Base-by-base conservation (phyloP, 2,113 vertebrate species). In the Theristicus caerulescens region DNA sequence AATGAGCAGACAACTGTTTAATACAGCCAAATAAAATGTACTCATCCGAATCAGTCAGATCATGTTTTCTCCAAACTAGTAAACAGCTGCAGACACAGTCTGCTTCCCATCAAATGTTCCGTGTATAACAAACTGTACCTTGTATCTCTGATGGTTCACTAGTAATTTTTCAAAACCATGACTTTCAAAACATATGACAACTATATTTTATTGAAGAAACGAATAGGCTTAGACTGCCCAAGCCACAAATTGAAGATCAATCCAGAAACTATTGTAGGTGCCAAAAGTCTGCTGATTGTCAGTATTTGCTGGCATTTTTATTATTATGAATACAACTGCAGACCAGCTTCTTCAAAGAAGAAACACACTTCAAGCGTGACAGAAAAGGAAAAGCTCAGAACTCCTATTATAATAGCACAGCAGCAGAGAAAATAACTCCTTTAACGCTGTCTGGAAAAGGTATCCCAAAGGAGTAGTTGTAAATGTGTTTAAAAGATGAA, bases 61-160 rank as follows among this genome's bases (percentile, higher is more conserved):
- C 71, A 81, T 96, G 95, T 96, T 98, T 98, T 98, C 95, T 91
- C 94, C 92, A 93, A 95, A 93, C 89, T 62, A 93, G 90, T 96
- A 97, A 98, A 97, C 89, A 98, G 94, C 92, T 97, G 95, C 96
- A 97, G 97, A 96, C 92, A 80, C 5, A 87, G 87, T 94, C 97
- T 98, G 98, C 93, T 97, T 98, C 94, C 90, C 91, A 97, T 98
- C 96, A 98, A 94, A 86, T 69, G 61, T 61, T 96, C 67, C n/a
- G 12, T 61, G 70, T 94, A 94, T 88, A 97, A 97, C 93, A 97
- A 93, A 95, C 77, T 81, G 81, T 94, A 97, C 77, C 88, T 96
- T 94, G 89, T 95, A 97, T 91, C 85, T 88, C 81, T 97, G 94
- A 97, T 94, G 92, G 86, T 96, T 97, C 97, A 95, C 92, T 96